Percentiles rank a stretch among this genome's conserved stretches.
Conservation (phyloP, 2,797 vertebrate genomes). For the Sandelia bainsii region DNA sequence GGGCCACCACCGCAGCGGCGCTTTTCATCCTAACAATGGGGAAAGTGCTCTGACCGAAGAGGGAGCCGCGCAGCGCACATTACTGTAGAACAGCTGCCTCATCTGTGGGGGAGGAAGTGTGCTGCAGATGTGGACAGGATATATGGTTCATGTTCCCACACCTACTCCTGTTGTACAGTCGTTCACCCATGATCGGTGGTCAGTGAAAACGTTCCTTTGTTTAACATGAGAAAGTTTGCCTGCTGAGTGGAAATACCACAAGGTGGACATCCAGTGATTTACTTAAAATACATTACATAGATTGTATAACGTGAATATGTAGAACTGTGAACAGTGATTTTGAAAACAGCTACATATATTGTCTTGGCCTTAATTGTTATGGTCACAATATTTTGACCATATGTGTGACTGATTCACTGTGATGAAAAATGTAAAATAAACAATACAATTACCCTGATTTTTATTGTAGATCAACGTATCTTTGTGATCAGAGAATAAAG, state of each 20-base stretch:
- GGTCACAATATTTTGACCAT: not conserved
- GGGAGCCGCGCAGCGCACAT: constrained; percentile 66
- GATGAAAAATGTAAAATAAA: constrained; percentile 8
- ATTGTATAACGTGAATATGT: not conserved
- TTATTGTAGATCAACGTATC: constrained; percentile 3
- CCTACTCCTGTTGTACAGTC: constrained; percentile 72
- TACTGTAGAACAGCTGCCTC: constrained; percentile 79
- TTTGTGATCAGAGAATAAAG: constrained; percentile 23
- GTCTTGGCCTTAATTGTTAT: not conserved
- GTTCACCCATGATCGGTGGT: constrained; percentile 56
- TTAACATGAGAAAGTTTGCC: constrained; percentile 40
- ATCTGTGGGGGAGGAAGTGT: constrained; percentile 63
- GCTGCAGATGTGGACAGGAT: constrained; percentile 70
- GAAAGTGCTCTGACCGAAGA: constrained; percentile 73
- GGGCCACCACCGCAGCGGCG: constrained; percentile 70
- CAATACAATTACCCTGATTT: not conserved
- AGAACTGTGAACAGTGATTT: not conserved
- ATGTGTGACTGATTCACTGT: not conserved
- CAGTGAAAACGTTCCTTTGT: constrained; percentile 73
- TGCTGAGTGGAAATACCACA: constrained; percentile 30
- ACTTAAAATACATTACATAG: constrained; percentile 10
- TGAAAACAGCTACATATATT: constrained; percentile 1
- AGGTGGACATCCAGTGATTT: constrained; percentile 17
- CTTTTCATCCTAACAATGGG: constrained; percentile 80
- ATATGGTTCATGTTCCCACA: constrained; percentile 73